A percentile compares a stretch with the other conserved stretches of the same genome.
These are phyloP conservation scores for Lobophora halterata DNA, from an alignment of 2,888 invertebrate species.

Conservation along the genomic window DNA sequence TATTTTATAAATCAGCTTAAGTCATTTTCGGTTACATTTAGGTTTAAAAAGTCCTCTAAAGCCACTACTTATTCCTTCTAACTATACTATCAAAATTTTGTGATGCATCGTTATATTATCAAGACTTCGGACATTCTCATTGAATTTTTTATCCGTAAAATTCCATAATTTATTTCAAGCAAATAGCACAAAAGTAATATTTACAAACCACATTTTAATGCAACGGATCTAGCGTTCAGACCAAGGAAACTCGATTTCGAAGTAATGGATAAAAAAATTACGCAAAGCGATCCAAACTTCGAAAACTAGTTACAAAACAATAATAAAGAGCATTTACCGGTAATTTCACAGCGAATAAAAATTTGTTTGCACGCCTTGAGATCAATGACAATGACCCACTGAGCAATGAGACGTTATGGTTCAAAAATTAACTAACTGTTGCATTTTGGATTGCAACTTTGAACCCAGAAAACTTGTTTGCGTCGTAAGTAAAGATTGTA, in stretches of 20 bases:
- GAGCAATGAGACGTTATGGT: constrained; percentile 37
- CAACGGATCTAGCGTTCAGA: constrained; percentile 26
- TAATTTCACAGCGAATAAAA: constrained; percentile 68
- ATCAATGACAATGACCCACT: constrained; percentile 75
- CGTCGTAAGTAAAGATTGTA: too few species aligned
- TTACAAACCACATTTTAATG: constrained; percentile 8
- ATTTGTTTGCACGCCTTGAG: constrained; percentile 50
- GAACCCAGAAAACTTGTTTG: too few species aligned
- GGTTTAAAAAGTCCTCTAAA: too few species aligned
- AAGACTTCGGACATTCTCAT: too few species aligned
- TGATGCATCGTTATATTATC: too few species aligned
- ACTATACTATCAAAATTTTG: too few species aligned
- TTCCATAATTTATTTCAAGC: too few species aligned
- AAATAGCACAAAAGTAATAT: constrained; percentile 15
- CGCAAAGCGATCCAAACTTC: constrained; percentile 56
- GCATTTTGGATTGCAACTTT: constrained; percentile 2
- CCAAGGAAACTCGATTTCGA: constrained; percentile 35
- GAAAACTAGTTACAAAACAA: constrained; percentile 62
- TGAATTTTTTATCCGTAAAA: too few species aligned
- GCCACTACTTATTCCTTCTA: too few species aligned
- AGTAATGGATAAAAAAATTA: constrained; percentile 50
- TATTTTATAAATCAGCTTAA: too few species aligned
- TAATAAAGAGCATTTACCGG: constrained; percentile 60
- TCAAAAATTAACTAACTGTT: constrained; percentile 9
- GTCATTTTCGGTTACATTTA: too few species aligned